Base-by-base conservation (phyloP, 2,888 invertebrate species). In the Eugnorisma glareosa region DNA sequence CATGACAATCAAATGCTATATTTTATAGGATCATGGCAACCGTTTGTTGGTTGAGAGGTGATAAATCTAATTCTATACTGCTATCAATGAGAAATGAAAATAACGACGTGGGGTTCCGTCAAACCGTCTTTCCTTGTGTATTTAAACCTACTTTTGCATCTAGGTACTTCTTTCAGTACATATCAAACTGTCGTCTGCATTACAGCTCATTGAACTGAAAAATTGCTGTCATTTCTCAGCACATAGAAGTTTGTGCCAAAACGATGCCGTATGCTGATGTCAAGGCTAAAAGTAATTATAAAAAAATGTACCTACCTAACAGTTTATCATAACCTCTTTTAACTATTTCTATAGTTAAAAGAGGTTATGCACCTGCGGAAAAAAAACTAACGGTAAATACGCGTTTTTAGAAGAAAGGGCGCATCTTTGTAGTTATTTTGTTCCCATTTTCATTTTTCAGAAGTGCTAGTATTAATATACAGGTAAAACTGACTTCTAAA, bases 1-100 rank as follows among this genome's bases (percentile, higher is more conserved):
- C 64, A 72, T 40, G 40, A 6, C 28, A 21, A 63, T 83, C 79
- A 75, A 75, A 57, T 54, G n/a, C 15, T 31, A 18, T 24, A n/a
- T 71, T 75, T 77, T 43, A 67, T 37, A 35, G 61, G 48, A 79
- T 21, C 15, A 43, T 8, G 21, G 4, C 7, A 48, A 21, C 40
- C 11, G 37, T 31, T 24, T 31, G 35, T 48, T 8, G 15, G 1
- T 48, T 0, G 8, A 21, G 13, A 7, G n/a, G 21, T 35, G 8
- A 71, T 81, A 63, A 67, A 71, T 67, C 15, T 13, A 11, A 57
- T 21, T 75, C 24, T 71, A 24, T 67, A 75, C 43, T 31, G 51
- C 18, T 24, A 8, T 59, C 13, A 71, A 48, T 51, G 59, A 28
- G 21, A 35, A 69, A 21, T 45, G 21, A 45, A 63, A 54, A 31